These are phyloP conservation scores for Siphamia tubifer DNA, from an alignment of 2,113 vertebrate genomes.

Conservation along the genomic window DNA sequence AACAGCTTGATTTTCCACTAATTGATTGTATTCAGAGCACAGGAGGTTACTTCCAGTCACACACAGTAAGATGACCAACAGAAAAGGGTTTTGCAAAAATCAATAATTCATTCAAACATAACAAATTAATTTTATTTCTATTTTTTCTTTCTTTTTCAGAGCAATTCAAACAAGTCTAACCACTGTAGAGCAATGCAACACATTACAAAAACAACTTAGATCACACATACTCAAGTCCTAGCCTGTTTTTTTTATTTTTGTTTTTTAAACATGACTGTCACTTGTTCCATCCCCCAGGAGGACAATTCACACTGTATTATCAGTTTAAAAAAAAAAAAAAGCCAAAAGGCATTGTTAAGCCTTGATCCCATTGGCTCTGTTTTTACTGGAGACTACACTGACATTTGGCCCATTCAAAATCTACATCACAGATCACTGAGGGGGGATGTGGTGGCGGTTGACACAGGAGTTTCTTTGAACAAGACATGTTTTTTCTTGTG, in stretches of 20 bases:
- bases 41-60: no score
- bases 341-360: slow-evolving; percentile 8
- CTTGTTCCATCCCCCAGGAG: neutral
- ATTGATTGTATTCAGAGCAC: no score
- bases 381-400: neutral
- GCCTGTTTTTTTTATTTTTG: slow-evolving; percentile 15
- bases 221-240: neutral
- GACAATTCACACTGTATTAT: slow-evolving; percentile 11
- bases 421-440: neutral
- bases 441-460: no score
- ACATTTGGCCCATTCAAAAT: neutral
- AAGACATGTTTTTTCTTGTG: slow-evolving; percentile 33
- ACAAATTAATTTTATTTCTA: no score
- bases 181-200: neutral
- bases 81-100: no score
- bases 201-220: slow-evolving; percentile 18
- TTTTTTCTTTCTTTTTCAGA: no score
- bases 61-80: no score
- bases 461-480: slow-evolving; percentile 28
- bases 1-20: no score
- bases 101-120: no score
- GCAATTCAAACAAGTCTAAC: neutral
- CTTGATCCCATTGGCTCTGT: neutral
- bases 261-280: slow-evolving; percentile 42
- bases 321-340: slow-evolving; percentile 29